phyloP scores from a whole-genome alignment of 2,888 invertebrate genomes.

The Megamerina dolium region DNA sequence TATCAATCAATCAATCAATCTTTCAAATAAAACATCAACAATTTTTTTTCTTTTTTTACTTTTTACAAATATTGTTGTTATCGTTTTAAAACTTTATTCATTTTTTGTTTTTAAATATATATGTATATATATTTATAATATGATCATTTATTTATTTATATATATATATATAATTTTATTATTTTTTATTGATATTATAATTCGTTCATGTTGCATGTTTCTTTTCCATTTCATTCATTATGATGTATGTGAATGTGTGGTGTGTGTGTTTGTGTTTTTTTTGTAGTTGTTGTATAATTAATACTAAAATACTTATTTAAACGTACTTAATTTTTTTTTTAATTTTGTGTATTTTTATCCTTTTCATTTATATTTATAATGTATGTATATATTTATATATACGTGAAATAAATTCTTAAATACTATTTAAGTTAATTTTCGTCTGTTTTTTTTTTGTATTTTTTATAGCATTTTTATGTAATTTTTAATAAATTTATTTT shows the following conservation, averaged over 20 bases:
- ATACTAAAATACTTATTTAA: conserved; percentile 48
- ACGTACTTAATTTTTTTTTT: conserved; percentile 27
- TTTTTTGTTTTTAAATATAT: conserved; percentile 41
- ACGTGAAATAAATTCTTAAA: conserved; percentile 6
- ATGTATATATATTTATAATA: too few species aligned
- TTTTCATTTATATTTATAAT: conserved; percentile 9
- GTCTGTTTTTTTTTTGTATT: too few species aligned
- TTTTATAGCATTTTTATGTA: too few species aligned
- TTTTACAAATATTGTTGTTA: conserved; percentile 47
- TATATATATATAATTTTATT: too few species aligned
- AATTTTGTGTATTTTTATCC: conserved; percentile 3
- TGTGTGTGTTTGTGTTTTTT: conserved; percentile 27
- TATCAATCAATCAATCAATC: too few species aligned
- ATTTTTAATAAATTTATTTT: too few species aligned
- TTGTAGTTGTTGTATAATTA: conserved; percentile 44
- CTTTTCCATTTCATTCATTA: too few species aligned
- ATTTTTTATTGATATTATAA: conserved; percentile 18
- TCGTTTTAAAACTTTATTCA: conserved; percentile 48
- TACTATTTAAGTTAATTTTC: too few species aligned
- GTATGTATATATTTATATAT: conserved; percentile 5
- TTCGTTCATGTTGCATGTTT: conserved; percentile 10
- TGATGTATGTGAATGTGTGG: too few species aligned
- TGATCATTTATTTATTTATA: too few species aligned
- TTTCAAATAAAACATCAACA: too few species aligned
- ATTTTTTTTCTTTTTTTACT: too few species aligned